These are phyloP conservation scores for Apogon hyalosoma DNA, from an alignment of 2,797 vertebrate genomes.

Conservation along the genomic window DNA sequence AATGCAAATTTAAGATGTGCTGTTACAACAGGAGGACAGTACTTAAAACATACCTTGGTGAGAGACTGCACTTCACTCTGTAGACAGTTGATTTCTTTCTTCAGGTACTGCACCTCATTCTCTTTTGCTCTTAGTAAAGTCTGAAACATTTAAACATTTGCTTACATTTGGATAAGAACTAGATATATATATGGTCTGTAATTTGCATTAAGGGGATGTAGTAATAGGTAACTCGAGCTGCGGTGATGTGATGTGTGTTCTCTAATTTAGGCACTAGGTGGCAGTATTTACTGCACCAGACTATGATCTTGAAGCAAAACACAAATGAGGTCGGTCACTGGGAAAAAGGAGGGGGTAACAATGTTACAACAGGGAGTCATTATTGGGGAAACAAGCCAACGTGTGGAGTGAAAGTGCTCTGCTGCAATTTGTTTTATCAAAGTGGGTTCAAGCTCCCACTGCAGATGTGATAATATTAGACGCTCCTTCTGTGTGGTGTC, in stretches of 20 bases:
- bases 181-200: not conserved
- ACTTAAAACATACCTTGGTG: constrained; percentile 83
- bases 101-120: constrained; percentile 91
- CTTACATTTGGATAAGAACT: not conserved
- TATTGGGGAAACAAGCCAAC: constrained; percentile 14
- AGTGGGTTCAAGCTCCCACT: constrained; percentile 24
- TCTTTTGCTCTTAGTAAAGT: constrained; percentile 92
- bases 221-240: not conserved
- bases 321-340: constrained; percentile 40
- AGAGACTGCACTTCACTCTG: constrained; percentile 91
- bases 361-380: constrained; percentile 25
- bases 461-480: not conserved
- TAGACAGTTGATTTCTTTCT: constrained; percentile 93
- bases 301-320: constrained; percentile 12
- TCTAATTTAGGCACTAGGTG: constrained; percentile 69
- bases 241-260: not conserved
- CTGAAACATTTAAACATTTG: constrained; percentile 70
- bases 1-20: not conserved
- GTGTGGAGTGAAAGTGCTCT: constrained; percentile 5
- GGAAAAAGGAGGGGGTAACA: constrained; percentile 1
- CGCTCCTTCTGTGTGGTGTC: too few relatives aligned
- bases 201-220: too few relatives aligned
- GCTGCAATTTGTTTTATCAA: constrained; percentile 24
- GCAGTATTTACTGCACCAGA: constrained; percentile 42
- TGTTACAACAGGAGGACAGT: not conserved